phyloP scores from a whole-genome alignment of 2,888 invertebrate genomes.

The Anthophora plumipes region DNA sequence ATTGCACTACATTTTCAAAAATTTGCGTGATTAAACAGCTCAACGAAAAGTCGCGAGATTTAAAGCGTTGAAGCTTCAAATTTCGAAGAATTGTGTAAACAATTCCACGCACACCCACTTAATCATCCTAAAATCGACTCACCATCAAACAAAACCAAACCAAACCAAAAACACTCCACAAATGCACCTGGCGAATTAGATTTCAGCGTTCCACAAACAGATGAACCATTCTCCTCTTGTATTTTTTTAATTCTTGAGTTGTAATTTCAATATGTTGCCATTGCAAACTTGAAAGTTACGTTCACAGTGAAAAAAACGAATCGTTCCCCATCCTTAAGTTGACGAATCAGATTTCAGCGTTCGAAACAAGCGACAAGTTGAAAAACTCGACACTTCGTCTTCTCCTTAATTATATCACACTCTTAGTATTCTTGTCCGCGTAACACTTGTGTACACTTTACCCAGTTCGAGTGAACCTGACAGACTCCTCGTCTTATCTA shows the following conservation, averaged over 20 bases:
- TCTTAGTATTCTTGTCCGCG: conserved; percentile 19
- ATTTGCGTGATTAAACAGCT: too few species aligned
- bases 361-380: background rate
- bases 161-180: background rate
- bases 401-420: conserved; percentile 32
- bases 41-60: too few species aligned
- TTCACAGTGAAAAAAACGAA: too few species aligned
- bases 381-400: conserved; percentile 10
- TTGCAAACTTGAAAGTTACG: too few species aligned
- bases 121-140: background rate
- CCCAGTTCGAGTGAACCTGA: background rate
- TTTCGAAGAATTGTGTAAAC: too few species aligned
- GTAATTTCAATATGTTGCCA: too few species aligned
- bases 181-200: background rate
- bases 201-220: too few species aligned
- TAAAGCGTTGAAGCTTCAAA: too few species aligned
- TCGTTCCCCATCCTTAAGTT: too few species aligned
- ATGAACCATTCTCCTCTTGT: too few species aligned
- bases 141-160: background rate
- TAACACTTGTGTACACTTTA: conserved; percentile 13
- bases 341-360: background rate
- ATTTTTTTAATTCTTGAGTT: too few species aligned
- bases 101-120: background rate
- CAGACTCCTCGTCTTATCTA: background rate
- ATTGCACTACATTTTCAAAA: too few species aligned